Evolutionary conservation across 2,113 vertebrate species (phyloP).

Genomic region (Nannobrachium achirus): DNA sequence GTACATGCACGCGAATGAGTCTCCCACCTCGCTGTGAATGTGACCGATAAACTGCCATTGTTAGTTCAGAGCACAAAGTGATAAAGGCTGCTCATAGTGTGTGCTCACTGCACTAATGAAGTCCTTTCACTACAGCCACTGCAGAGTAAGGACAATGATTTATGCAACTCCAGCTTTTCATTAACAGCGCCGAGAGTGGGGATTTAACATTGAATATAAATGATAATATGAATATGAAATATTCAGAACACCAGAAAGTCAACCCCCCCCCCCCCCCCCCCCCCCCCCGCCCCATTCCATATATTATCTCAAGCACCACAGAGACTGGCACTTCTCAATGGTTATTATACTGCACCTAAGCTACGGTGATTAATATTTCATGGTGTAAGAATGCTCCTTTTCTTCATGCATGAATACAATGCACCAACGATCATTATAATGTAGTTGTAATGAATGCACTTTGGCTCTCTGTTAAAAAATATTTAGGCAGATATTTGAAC

Average conservation of each 20-base stretch:
- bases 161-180: conserved; percentile 33
- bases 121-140: conserved; percentile 11
- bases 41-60: conserved; percentile 11
- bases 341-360: background rate
- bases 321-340: background rate
- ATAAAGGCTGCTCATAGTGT: conserved; percentile 3
- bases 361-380: conserved; percentile 2
- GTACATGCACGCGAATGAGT: too few species aligned
- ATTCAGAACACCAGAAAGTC: conserved; percentile 2
- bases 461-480: too few species aligned
- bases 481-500: too few species aligned
- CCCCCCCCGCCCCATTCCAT: too few species aligned
- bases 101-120: conserved; percentile 1
- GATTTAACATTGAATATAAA: conserved; percentile 4
- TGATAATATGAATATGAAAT: background rate
- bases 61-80: conserved; percentile 3
- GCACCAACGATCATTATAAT: too few species aligned
- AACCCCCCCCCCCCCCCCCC: background rate
- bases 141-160: conserved; percentile 6
- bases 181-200: conserved; percentile 28
- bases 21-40: background rate
- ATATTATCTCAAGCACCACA: background rate
- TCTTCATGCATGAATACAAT: background rate
- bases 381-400: background rate
- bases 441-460: too few species aligned